Evolutionary conservation across 2,797 vertebrate genomes (phyloP), one percentile per base, ranked within the genome.

Genomic region (Malurus splendens): DNA sequence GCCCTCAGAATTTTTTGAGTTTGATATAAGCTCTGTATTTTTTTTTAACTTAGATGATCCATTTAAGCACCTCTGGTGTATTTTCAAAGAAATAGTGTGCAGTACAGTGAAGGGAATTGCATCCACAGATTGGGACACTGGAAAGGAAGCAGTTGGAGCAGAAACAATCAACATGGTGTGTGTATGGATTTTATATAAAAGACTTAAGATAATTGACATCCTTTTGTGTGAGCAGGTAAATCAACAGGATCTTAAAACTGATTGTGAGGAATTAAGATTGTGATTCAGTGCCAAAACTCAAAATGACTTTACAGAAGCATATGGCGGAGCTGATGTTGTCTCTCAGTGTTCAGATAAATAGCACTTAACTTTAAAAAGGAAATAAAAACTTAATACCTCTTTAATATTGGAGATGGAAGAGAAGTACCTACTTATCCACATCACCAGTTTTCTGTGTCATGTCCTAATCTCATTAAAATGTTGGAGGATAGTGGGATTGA

Each of bases 401-500:
- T 72, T 39, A 54, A 30, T 74, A 33, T 14, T 79, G 20, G 39
- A 42, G 25, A 25, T 57, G 28, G 19, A 16, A 33, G 27, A 48
- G 54, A 67, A 1, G 24, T 1, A 65, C 7, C 11, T 51, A 4
- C 13, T 86, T 78, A 48, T 12, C 8, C 23, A 28, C 27, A 27
- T 82, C 48, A 55, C 38, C 10, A 10, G 24, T 71, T 88, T 90
- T 87, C 52, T 73, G 22, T 87, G 57, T 64, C 41, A 24, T 71
- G 32, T 77, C 50, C 45, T 74, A 22, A 32, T 73, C 32, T 85
- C 61, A 67, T 87, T 83, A 81, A 94, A 87, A 75, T 78, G 61
- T 47, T 91, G 62, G 73, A 77, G 52, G 42, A 28, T 28, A 41
- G 48, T 72, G 51, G 33, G 45, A 42, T 36, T 70, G 70, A 86